phyloP scores from a whole-genome alignment of 2,113 vertebrate genomes.

The Casuarius casuarius region DNA sequence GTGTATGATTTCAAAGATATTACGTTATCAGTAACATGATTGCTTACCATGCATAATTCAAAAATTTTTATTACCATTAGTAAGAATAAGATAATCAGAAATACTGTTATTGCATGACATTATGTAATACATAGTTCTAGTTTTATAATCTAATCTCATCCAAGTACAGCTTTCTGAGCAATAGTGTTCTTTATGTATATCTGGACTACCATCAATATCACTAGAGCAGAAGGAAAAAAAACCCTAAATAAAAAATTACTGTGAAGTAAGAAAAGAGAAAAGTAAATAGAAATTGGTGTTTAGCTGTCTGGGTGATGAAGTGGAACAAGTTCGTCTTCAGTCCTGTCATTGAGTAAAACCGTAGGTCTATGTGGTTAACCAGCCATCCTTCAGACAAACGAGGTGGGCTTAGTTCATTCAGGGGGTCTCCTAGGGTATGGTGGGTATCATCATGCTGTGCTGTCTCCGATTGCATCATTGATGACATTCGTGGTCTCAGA shows the following conservation, averaged over 20 bases:
- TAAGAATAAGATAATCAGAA: not conserved
- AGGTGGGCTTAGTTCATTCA: not conserved
- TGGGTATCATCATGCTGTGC: not conserved
- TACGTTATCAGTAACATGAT: not conserved
- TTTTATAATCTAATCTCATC: not conserved
- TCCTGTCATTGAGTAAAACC: not conserved
- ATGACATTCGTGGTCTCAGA: not conserved
- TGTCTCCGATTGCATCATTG: not conserved
- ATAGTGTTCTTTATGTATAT: not conserved
- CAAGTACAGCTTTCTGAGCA: not conserved
- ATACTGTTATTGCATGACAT: not conserved
- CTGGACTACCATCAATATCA: not conserved
- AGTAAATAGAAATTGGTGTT: conserved; percentile 1
- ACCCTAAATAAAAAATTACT: not conserved
- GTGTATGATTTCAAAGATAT: not conserved
- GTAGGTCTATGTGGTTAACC: not conserved
- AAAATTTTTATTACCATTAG: not conserved
- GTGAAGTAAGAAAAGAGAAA: not conserved
- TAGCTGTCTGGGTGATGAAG: not conserved
- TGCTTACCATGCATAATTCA: not conserved
- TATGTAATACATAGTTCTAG: not conserved
- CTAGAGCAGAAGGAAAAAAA: not conserved
- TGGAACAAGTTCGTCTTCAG: not conserved
- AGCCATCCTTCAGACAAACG: not conserved
- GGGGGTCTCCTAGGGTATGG: not conserved